These are phyloP conservation scores for Drosophila trapezifrons DNA, from an alignment of 1,140 invertebrate species.

Conservation along the genomic window DNA sequence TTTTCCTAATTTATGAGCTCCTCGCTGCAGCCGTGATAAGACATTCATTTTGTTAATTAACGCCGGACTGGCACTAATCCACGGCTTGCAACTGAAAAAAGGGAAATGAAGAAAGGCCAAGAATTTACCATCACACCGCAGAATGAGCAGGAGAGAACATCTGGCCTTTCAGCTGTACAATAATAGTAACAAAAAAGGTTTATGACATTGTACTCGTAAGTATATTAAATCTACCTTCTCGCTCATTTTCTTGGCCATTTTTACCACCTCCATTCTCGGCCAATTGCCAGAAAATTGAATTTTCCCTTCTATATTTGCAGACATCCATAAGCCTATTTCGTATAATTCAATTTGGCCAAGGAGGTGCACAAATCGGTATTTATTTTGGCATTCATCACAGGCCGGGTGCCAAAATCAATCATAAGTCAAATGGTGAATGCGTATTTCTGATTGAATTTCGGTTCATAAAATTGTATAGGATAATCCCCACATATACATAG, in stretches of 20 bases:
- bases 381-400: constrained; percentile 6
- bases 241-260: background rate
- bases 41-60: constrained; percentile 32
- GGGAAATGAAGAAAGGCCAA: background rate
- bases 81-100: background rate
- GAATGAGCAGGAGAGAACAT: background rate
- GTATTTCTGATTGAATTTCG: constrained; percentile 12
- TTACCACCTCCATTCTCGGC: background rate
- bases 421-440: constrained; percentile 2
- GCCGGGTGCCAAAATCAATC: constrained; percentile 25
- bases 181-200: constrained; percentile 13
- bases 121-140: background rate
- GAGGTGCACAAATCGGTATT: constrained; percentile 16
- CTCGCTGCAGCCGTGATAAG: background rate
- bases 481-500: background rate
- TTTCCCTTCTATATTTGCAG: constrained; percentile 14
- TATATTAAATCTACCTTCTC: background rate
- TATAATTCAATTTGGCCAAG: constrained; percentile 32
- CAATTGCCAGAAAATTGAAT: constrained; percentile 28
- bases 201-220: constrained; percentile 7
- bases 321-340: constrained; percentile 26
- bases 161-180: constrained; percentile 2
- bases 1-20: constrained; percentile 12
- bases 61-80: no score
- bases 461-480: background rate